Evolutionary conservation across 2,113 vertebrate genomes (phyloP).

Genomic region (Struthio camelus): DNA sequence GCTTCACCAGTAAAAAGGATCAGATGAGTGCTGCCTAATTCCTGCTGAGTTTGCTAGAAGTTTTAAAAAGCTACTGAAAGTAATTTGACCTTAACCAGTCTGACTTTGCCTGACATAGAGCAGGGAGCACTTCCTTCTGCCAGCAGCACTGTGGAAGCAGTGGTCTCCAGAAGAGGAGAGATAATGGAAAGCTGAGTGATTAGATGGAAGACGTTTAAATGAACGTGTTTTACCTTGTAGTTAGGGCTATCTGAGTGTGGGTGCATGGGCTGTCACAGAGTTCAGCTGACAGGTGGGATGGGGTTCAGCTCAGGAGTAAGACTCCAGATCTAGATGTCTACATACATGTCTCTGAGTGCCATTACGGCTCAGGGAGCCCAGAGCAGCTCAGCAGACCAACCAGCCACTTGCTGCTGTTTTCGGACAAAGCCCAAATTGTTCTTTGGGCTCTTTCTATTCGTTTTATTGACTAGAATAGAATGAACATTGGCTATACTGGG

Average conservation of each 20-base stretch:
- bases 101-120: neutral
- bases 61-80: neutral
- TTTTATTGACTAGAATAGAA: no score
- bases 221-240: neutral
- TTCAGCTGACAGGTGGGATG: neutral
- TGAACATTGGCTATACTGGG: neutral
- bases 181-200: neutral
- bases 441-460: neutral
- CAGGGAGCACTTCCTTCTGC: neutral
- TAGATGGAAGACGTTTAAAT: neutral
- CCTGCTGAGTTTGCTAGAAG: neutral
- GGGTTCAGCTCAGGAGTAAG: neutral
- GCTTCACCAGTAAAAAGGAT: neutral
- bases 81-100: neutral
- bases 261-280: neutral
- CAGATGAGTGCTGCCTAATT: neutral
- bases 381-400: neutral
- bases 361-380: neutral
- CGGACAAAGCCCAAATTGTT: neutral
- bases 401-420: neutral
- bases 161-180: neutral
- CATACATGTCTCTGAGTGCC: neutral
- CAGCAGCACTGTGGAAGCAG: neutral
- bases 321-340: neutral
- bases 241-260: no score